Percentiles rank a stretch among this genome's conserved stretches.
These are phyloP conservation scores for Pygocentrus nattereri DNA, from an alignment of 2,797 vertebrate genomes.

Conservation along the genomic window DNA sequence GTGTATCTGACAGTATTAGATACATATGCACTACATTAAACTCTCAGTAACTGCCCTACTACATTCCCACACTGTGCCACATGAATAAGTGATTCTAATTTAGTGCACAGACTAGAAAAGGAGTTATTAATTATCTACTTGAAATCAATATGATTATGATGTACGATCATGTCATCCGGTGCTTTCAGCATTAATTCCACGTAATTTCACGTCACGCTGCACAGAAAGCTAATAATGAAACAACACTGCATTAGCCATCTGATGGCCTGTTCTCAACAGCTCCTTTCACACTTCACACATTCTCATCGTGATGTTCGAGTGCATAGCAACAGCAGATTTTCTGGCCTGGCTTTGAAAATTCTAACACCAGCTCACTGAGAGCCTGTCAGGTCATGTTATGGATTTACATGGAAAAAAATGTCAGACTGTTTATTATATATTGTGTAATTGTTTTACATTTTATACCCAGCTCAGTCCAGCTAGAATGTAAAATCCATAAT, in stretches of 20 bases:
- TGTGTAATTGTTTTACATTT: too few relatives aligned
- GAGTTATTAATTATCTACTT: constrained; percentile 23
- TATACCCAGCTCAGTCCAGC: too few relatives aligned
- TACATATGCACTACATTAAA: background rate
- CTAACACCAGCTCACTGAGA: too few relatives aligned
- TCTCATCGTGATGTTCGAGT: background rate
- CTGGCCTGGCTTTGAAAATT: background rate
- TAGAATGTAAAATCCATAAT: too few relatives aligned
- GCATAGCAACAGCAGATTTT: background rate
- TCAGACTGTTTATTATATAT: too few relatives aligned
- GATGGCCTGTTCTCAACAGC: constrained; percentile 4
- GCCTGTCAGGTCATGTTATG: too few relatives aligned
- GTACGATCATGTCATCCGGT: background rate
- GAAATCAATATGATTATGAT: constrained; percentile 27
- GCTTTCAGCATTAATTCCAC: constrained; percentile 17
- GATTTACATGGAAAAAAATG: too few relatives aligned
- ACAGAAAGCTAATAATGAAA: background rate
- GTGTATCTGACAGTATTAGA: background rate
- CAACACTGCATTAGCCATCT: constrained; percentile 1
- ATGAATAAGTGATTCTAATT: background rate
- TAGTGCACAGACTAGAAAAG: background rate
- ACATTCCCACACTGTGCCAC: background rate
- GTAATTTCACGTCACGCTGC: background rate
- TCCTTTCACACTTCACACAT: background rate
- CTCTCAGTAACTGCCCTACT: background rate